Conservation (phyloP, 2,888 invertebrate genomes). For the Drosophila putrida region DNA sequence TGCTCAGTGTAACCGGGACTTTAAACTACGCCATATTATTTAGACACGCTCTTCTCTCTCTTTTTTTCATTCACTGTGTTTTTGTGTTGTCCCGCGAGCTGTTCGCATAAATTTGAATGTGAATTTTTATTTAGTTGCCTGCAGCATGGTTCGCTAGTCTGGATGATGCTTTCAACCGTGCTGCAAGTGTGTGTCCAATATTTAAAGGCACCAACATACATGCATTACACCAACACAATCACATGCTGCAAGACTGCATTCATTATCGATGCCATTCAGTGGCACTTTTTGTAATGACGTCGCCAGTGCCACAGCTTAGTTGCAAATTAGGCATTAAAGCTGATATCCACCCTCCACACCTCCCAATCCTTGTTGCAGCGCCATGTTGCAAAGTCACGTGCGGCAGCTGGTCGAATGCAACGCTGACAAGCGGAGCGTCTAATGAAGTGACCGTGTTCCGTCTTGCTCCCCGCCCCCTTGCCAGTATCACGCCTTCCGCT, state of each 20-base stretch:
- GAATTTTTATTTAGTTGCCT: constrained; percentile 51
- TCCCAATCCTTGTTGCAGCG: neutral
- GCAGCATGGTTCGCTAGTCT: constrained; percentile 11
- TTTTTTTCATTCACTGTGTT: neutral
- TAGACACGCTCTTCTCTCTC: constrained; percentile 14
- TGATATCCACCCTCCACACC: neutral
- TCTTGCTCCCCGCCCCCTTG: neutral
- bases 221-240: constrained; percentile 3
- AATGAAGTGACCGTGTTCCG: constrained; percentile 60
- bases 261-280: constrained; percentile 64
- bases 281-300: constrained; percentile 68
- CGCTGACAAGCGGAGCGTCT: constrained; percentile 64
- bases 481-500: neutral
- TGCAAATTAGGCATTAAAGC: constrained; percentile 65
- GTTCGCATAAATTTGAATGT: constrained; percentile 61
- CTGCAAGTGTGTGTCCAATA: constrained; percentile 33
- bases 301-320: constrained; percentile 42
- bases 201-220: constrained; percentile 20
- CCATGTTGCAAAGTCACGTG: constrained; percentile 65
- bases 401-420: constrained; percentile 56
- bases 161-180: neutral
- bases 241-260: constrained; percentile 10
- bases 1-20: constrained; percentile 46
- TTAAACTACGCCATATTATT: constrained; percentile 53
- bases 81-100: constrained; percentile 25